Base-by-base conservation (phyloP, 2,113 vertebrate species). In the Tupaia chinensis region DNA sequence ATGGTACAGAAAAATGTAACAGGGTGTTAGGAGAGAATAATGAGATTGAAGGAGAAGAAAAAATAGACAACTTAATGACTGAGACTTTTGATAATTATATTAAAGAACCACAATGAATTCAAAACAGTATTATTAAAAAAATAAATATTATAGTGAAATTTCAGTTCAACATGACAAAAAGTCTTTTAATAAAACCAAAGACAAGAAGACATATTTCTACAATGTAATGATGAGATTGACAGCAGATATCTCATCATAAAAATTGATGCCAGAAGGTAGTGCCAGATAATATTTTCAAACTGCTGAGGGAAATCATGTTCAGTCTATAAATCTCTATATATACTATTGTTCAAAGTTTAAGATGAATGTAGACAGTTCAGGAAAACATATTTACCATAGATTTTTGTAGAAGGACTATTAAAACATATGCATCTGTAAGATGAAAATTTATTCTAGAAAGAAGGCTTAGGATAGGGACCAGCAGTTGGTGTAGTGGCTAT, bases 401-500 rank as follows among this genome's bases (percentile, higher is more conserved):
- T 29, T 77, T 92, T 92, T 94, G 1, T 20, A 58, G 22, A 87
- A 97, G 58, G 32, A 34, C 32, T 85, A 89, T 77, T 92, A 89
- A 87, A 68, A 63, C 73, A 66, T 29, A 1, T 60, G 74, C 8
- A 44, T 72, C 0, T 17, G 22, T 81, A 95, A 86, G 17, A 77
- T 87, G 16, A 1, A 69, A 70, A 27, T 77, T 72, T 94, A 89
- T 74, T 54, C 3, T 22, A 68, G 11, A 92, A 32, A 54, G 19
- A 20, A 89, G 27, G 5, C 9, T 65, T 68, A 53, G 25, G 9
- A 56, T 68, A 17, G 44, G 44, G 44, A 44, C 44, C 5, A 44
- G 44, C 44, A 44, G 44, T 44, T 44, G 44, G 44, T 44, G 44
- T 44, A 44, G 44, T 44, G 44, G 44, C 44, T 44, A 5, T 44